Base-by-base conservation (phyloP, 2,888 invertebrate species). In the Ditylenchus weischeri region DNA sequence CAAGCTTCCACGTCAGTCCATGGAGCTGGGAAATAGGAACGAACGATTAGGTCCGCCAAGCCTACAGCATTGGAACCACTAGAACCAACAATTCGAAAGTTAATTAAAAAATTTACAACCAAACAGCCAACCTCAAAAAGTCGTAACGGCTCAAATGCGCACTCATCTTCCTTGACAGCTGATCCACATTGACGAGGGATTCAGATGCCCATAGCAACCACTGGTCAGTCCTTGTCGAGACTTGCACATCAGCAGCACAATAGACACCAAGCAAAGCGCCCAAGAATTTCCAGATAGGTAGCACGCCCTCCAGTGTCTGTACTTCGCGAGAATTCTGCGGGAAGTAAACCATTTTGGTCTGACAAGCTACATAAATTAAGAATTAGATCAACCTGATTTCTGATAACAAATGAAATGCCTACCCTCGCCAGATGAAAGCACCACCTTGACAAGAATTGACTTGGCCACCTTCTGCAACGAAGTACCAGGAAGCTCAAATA, bases 31-130 rank as follows among this genome's bases (percentile, higher is more conserved):
- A 64, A 64, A 15, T 57, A 21, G 29, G 62, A 57, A n/a, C 64
- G 57, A 0, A 64, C 18, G 13, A 64, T 57, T 23, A 64, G 47
- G 47, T 64, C 64, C 18, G 57, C 7, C 47, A 64, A n/a, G 19
- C 64, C 29, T 18, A 64, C 43, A n/a, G 57, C 57, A n/a, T 64
- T 54, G 18, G 15, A 19, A 21, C 23, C 57, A 57, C 64, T 64
- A 35, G 11, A 64, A 64, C 6, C 2, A 23, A n/a, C 19, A 29
- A 19, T 29, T 38, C 10, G 13, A 2, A 36, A 10, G 7, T 29
- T 59, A 6, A 59, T 38, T 2, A 29, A 15, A 19, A 57, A 19
- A 4, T 57, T 3, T 4, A 11, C 3, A 36, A 29, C 10, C 2
- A 4, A 59, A 36, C 4, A 59, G 10, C 4, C 38, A 36, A 64